Conservation (phyloP, 1,140 invertebrate species). For the Thaumatotibia leucotreta region DNA sequence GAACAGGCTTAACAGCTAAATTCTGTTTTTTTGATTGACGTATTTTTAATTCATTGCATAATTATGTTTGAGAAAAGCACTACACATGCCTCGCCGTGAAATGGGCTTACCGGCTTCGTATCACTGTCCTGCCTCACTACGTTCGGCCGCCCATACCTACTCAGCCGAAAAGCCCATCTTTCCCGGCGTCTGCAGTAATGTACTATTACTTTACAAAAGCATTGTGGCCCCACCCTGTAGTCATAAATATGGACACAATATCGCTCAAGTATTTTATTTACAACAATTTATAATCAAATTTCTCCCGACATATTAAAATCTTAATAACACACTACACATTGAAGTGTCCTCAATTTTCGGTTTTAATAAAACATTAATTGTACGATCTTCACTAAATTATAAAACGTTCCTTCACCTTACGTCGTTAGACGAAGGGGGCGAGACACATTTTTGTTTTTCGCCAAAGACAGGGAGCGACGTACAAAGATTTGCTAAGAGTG, state of each 20-base stretch:
- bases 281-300: not conserved
- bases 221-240: not conserved
- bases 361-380: conserved; percentile 73
- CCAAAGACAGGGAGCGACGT: conserved; percentile 41
- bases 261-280: not conserved
- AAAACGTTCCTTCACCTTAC: conserved; percentile 43
- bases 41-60: conserved; percentile 50
- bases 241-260: not conserved
- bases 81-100: no score
- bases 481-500: conserved; percentile 27
- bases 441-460: conserved; percentile 72
- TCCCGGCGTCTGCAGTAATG: no score
- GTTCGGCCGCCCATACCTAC: no score
- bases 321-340: conserved; percentile 56
- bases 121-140: no score
- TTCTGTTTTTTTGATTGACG: conserved; percentile 47
- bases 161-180: no score
- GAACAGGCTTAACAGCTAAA: no score
- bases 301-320: conserved; percentile 48
- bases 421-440: conserved; percentile 62
- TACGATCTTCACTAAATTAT: conserved; percentile 69
- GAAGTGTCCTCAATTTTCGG: conserved; percentile 46
- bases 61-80: no score
- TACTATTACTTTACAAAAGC: conserved; percentile 25
- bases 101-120: no score